These are phyloP conservation scores for Gopherus evgoodei DNA, from an alignment of 2,113 vertebrate genomes.

Conservation along the genomic window DNA sequence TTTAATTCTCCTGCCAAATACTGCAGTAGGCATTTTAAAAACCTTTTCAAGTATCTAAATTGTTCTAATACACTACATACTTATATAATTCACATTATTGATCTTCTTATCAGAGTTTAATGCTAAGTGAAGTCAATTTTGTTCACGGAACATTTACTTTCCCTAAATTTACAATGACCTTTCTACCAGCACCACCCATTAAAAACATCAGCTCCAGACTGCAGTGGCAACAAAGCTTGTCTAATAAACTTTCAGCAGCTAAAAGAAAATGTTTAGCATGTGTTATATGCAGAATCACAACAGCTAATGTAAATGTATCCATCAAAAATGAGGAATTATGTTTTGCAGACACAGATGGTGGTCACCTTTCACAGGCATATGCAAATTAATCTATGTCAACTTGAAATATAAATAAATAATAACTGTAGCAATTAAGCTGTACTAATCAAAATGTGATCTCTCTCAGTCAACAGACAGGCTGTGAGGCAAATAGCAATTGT, in stretches of 20 bases:
- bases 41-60: neutral
- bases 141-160: neutral
- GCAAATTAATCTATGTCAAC: neutral
- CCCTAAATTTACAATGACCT: neutral
- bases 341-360: neutral
- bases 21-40: neutral
- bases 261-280: fast-evolving
- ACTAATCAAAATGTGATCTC: neutral
- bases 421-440: neutral
- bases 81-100: neutral
- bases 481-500: neutral
- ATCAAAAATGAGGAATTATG: neutral
- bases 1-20: neutral
- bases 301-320: neutral
- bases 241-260: neutral
- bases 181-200: neutral
- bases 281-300: neutral
- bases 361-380: neutral
- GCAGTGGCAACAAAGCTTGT: neutral
- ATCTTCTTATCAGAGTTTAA: neutral
- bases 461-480: neutral
- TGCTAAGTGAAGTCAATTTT: neutral
- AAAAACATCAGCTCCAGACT: neutral
- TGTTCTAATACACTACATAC: neutral
- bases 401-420: neutral